Evolutionary conservation across 1,140 invertebrate genomes (phyloP), one percentile per base, ranked within the genome.

Genomic region (Wasmannia auropunctata): DNA sequence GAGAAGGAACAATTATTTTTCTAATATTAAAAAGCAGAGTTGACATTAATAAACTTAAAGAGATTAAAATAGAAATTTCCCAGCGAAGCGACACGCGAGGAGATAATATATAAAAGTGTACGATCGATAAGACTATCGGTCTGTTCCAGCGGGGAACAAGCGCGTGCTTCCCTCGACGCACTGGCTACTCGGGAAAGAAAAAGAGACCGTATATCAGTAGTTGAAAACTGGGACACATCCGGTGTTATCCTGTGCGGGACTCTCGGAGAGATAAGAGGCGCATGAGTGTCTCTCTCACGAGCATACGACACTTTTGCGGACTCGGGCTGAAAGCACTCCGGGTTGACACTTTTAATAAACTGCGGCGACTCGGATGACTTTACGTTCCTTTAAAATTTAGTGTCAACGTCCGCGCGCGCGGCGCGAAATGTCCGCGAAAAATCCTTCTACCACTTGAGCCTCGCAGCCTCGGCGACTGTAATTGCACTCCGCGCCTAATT

Each of bases 141-240:
- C 19, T 70, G 37, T 56, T 43, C 34, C 10, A 40, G 31, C 34
- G 22, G n/a, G n/a, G 67, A 51, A 70, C 34, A 31, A n/a, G n/a
- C n/a, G 28, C 37, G 37, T 19, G 11, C 11, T 72, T 43, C 31
- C 58, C 51, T 72, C 37, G 25, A 60, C 58, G 51, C 67, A 28
- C n/a, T n/a, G n/a, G n/a, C n/a, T n/a, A n/a, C 10, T 1, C 49
- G n/a, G n/a, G 8, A 3, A 0, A 54, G 69, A 76, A 43, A 22
- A 43, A 67, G 43, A 67, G 43, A 56, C 65, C 19, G 16, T 83
- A 72, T 46, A 46, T 72, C 34, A 72, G 65, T 46, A 34, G 19
- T 58, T 83, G 51, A 16, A 83, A 83, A 83, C 67, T 83, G 25
- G 67, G n/a, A 74, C 79, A 74, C 79, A 58, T 31, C 34, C 79